Base-by-base conservation (phyloP, 2,113 vertebrate genomes). In the Forbesichthys papilliferus region DNA sequence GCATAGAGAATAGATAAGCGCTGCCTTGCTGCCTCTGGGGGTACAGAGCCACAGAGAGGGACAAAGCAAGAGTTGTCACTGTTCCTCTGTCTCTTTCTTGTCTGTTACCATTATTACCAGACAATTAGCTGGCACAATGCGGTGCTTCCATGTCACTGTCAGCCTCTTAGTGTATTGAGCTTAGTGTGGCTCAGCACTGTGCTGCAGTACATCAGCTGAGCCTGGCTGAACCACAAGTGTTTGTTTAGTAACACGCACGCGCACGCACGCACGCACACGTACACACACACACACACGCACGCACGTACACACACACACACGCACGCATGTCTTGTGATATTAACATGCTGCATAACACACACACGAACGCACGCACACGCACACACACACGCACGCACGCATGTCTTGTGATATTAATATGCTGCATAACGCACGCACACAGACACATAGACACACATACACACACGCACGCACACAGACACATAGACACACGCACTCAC, bases 81-180 rank as follows among this genome's bases (percentile, higher is more conserved):
- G 27, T 60, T 49, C 27, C 8, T 69, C 34, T 33, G 54, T 86
- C 69, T 61, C 53, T 76, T 55, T 69, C 27, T 9, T 33, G 13
- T 62, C 84, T 73, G 66, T 87, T 86, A 88, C 89, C 83, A 84
- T 76, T 86, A 82, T 81, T 84, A 78, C 73, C 84, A 87, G 86
- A 88, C 82, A 86, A 89, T 87, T 84, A 87, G 73, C 72, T 82
- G 78, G 77, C 74, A 71, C 77, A 78, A 78, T 78, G 58, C 12
- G 60, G 72, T 11, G 83, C 85, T 89, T 88, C 88, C 83, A 88
- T 86, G 81, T 84, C 77, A 79, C 75, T 77, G 76, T 86, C 81
- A 77, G 83, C 80, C 78, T 80, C 9, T 18, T 73, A 68, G 69
- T 80, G 77, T 64, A 86, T 73, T 66, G 84, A 77, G 84, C 76